Percentiles rank a stretch among this genome's conserved stretches.
phyloP scores from a whole-genome alignment of 2,113 vertebrate genomes.

The Lipotes vexillifer region DNA sequence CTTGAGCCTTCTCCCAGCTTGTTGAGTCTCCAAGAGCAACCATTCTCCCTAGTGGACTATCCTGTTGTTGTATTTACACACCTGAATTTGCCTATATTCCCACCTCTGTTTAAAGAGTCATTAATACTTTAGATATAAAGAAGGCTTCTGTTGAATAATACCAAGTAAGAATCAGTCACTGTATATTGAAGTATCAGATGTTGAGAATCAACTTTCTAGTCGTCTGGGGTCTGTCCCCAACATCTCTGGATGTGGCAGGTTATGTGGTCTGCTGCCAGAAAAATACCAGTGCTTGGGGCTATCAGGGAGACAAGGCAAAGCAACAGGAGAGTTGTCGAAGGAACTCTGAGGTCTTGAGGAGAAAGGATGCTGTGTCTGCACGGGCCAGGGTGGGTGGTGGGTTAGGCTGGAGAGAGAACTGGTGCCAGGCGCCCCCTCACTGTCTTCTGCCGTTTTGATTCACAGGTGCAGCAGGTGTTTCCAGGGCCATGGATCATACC shows the following conservation, averaged over 20 bases:
- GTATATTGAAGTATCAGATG: neutral
- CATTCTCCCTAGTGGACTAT: neutral
- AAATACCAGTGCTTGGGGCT: neutral
- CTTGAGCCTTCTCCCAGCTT: neutral
- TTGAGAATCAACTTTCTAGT: neutral
- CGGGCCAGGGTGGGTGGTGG: neutral
- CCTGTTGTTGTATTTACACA: neutral
- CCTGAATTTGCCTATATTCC: neutral
- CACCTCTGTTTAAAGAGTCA: neutral
- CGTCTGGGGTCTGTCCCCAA: neutral
- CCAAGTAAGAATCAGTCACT: neutral
- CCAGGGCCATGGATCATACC: conserved; percentile 58
- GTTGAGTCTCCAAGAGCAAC: neutral
- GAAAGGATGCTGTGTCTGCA: neutral
- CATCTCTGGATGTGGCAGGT: neutral
- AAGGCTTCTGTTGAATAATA: neutral
- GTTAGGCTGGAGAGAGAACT: neutral
- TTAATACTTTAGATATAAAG: neutral
- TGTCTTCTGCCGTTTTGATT: conserved; percentile 45
- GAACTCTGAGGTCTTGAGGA: neutral
- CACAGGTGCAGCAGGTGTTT: conserved; percentile 81
- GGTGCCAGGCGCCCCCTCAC: neutral
- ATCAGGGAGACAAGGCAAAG: neutral
- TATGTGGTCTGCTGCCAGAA: neutral
- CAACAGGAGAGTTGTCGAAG: neutral